These are phyloP conservation scores for Bubo bubo DNA, from an alignment of 2,113 vertebrate species.

Conservation along the genomic window DNA sequence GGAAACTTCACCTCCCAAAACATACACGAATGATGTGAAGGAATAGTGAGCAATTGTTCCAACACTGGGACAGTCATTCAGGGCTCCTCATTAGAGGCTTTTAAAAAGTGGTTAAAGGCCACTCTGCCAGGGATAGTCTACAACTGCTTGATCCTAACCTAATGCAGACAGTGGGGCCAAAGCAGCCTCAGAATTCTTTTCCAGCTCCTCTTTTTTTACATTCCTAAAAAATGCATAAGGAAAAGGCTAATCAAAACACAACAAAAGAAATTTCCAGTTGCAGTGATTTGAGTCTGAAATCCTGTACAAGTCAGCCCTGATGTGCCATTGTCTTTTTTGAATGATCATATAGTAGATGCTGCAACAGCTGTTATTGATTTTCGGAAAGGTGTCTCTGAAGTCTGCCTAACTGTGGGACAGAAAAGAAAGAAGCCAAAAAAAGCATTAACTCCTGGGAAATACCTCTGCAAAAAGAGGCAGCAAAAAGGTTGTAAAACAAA, in stretches of 20 bases:
- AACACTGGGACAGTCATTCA: background rate
- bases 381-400: background rate
- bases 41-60: slow-evolving; percentile 5
- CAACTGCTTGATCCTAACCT: background rate
- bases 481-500: background rate
- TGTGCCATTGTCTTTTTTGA: background rate
- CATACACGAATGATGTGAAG: background rate
- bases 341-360: background rate
- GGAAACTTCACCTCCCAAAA: slow-evolving; percentile 8
- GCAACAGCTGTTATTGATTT: background rate
- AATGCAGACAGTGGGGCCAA: background rate
- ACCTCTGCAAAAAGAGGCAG: background rate
- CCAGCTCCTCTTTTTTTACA: background rate
- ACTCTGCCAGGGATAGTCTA: background rate
- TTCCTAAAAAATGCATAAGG: background rate
- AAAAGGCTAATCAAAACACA: background rate
- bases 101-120: background rate
- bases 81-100: background rate
- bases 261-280: background rate
- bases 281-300: background rate
- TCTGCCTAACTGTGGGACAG: background rate
- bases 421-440: background rate
- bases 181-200: background rate
- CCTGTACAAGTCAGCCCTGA: background rate
- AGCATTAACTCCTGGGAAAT: background rate